Percentiles rank a stretch among this genome's conserved stretches.
Conservation (phyloP, 2,888 invertebrate species). For the Acrobasis consociella region DNA sequence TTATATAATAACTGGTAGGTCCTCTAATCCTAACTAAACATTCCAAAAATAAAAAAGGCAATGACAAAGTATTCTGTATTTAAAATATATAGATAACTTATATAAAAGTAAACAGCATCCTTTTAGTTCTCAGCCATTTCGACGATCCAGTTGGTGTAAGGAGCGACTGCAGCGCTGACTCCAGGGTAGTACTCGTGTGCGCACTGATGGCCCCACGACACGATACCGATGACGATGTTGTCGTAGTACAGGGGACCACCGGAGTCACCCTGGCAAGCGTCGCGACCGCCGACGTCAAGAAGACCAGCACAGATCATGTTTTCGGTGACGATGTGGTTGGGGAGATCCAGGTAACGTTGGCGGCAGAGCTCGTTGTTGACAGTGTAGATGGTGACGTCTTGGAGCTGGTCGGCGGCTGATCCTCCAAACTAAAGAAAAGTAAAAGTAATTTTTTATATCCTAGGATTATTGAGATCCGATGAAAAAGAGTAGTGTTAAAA, state of each 20-base stretch:
- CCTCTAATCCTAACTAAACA: too few species aligned
- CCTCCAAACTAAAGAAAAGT: slow-evolving; percentile 40
- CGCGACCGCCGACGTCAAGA: slow-evolving; percentile 45
- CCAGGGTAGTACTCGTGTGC: slow-evolving; percentile 65
- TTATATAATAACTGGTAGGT: too few species aligned
- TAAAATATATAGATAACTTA: too few species aligned
- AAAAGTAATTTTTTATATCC: too few species aligned
- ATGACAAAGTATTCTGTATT: too few species aligned
- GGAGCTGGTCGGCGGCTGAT: slow-evolving; percentile 39
- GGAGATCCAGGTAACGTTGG: slow-evolving; percentile 42
- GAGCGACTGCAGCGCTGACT: slow-evolving; percentile 61
- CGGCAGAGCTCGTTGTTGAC: slow-evolving; percentile 51
- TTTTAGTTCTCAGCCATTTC: slow-evolving; percentile 29
- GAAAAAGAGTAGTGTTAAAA: too few species aligned
- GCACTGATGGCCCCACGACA: slow-evolving; percentile 70
- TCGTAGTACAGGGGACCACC: slow-evolving; percentile 65
- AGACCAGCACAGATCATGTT: slow-evolving; percentile 61
- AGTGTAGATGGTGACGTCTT: slow-evolving; percentile 51
- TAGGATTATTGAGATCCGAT: too few species aligned
- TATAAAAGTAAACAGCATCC: too few species aligned
- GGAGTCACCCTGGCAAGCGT: slow-evolving; percentile 54
- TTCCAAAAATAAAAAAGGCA: too few species aligned
- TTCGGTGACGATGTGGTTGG: slow-evolving; percentile 36
- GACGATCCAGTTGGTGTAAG: slow-evolving; percentile 48
- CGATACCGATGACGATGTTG: slow-evolving; percentile 58